A percentile compares a stretch with the other conserved stretches of the same genome.
phyloP scores from a whole-genome alignment of 2,888 invertebrate genomes.

The Drosophila phalerata region DNA sequence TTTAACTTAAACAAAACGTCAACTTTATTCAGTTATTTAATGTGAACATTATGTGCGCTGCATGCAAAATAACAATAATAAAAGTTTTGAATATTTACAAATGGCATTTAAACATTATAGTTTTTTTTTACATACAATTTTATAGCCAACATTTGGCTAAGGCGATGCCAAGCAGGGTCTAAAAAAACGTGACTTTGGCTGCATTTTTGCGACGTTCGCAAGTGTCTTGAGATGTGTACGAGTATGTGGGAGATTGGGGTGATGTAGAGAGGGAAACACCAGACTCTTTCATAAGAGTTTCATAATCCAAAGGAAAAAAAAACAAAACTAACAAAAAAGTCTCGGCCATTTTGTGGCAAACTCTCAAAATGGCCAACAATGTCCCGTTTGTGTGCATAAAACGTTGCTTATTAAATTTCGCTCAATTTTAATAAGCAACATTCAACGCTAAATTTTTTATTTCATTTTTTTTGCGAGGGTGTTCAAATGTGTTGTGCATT shows the following conservation, averaged over 20 bases:
- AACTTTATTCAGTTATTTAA: slow-evolving; percentile 38
- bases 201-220: slow-evolving; percentile 63
- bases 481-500: slow-evolving; percentile 37
- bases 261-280: background rate
- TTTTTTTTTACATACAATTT: slow-evolving; percentile 32
- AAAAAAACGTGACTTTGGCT: slow-evolving; percentile 74
- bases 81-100: slow-evolving; percentile 47
- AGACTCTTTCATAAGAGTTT: slow-evolving; percentile 72
- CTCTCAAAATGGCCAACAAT: slow-evolving; percentile 53
- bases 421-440: slow-evolving; percentile 77
- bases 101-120: slow-evolving; percentile 50
- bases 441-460: slow-evolving; percentile 23
- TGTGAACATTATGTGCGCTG: slow-evolving; percentile 35
- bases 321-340: slow-evolving; percentile 3
- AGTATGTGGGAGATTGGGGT: background rate
- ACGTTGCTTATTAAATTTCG: slow-evolving; percentile 78
- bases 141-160: slow-evolving; percentile 54
- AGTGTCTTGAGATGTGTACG: slow-evolving; percentile 11
- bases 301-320: slow-evolving; percentile 56
- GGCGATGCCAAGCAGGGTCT: slow-evolving; percentile 16
- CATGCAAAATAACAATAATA: slow-evolving; percentile 22
- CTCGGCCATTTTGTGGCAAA: slow-evolving; percentile 73
- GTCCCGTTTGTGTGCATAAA: slow-evolving; percentile 69
- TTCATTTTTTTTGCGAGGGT: slow-evolving; percentile 19
- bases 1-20: slow-evolving; percentile 26